Conservation (phyloP, 2,113 vertebrate genomes). For the Penelope pileata region DNA sequence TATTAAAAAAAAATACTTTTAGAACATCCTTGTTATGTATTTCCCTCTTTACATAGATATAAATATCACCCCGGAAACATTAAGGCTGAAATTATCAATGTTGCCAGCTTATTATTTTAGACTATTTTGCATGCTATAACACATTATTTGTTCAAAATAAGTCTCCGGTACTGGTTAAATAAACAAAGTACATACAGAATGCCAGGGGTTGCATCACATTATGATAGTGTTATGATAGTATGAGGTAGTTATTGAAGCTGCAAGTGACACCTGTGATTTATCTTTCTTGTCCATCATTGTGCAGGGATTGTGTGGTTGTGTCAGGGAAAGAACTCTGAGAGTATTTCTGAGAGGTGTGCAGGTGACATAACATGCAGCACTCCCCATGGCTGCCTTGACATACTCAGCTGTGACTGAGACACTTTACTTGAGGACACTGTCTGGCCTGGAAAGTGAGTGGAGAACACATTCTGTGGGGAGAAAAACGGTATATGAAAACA, state of each 20-base stretch:
- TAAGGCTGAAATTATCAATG: not conserved
- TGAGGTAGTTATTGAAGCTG: not conserved
- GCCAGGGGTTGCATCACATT: not conserved
- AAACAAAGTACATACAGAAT: not conserved
- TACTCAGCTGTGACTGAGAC: not conserved
- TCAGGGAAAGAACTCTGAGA: not conserved
- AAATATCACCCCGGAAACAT: not conserved
- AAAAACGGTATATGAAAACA: not conserved
- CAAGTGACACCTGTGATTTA: not conserved
- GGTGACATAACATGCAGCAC: not conserved
- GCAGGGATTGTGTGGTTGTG: accelerated
- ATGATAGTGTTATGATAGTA: not conserved
- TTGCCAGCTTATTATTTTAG: not conserved
- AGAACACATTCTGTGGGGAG: not conserved
- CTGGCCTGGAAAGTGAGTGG: not conserved
- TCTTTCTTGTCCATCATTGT: not conserved
- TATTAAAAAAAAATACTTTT: not conserved
- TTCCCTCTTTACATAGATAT: not conserved
- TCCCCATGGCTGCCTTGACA: not conserved
- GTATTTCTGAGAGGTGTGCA: not conserved
- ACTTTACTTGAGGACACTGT: not conserved
- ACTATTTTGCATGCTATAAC: not conserved
- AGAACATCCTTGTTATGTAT: not conserved
- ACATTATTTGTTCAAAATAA: not conserved
- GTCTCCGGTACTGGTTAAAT: not conserved